phyloP scores from a whole-genome alignment of 2,888 invertebrate species.

The Drosophila imparisetae region DNA sequence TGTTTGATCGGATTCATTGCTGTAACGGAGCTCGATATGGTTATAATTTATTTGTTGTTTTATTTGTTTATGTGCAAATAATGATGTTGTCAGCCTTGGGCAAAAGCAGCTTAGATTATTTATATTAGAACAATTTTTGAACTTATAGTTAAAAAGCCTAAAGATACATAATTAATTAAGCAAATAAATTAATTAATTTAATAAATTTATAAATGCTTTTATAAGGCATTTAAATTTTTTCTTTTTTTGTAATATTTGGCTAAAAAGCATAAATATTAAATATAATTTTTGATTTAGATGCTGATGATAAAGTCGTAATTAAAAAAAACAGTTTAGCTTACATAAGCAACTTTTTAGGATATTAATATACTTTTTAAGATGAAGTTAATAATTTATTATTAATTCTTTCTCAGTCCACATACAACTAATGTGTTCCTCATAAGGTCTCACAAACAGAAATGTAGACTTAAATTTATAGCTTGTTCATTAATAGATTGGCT shows the following conservation, averaged over 20 bases:
- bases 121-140: neutral
- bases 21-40: neutral
- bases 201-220: neutral
- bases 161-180: neutral
- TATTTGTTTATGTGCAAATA: neutral
- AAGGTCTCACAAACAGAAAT: neutral
- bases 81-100: neutral
- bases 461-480: neutral
- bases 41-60: neutral
- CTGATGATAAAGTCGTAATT: neutral
- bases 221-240: neutral
- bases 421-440: neutral
- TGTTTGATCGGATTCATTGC: no score
- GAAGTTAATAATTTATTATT: neutral
- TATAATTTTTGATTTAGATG: neutral
- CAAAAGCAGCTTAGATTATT: neutral
- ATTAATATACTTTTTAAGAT: neutral
- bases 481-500: neutral
- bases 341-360: neutral
- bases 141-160: neutral
- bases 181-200: no score
- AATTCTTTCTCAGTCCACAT: neutral
- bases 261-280: neutral
- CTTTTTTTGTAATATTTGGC: neutral
- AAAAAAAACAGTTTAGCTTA: neutral